Base-by-base conservation (phyloP, 2,797 vertebrate genomes). In the Mus minutoides region DNA sequence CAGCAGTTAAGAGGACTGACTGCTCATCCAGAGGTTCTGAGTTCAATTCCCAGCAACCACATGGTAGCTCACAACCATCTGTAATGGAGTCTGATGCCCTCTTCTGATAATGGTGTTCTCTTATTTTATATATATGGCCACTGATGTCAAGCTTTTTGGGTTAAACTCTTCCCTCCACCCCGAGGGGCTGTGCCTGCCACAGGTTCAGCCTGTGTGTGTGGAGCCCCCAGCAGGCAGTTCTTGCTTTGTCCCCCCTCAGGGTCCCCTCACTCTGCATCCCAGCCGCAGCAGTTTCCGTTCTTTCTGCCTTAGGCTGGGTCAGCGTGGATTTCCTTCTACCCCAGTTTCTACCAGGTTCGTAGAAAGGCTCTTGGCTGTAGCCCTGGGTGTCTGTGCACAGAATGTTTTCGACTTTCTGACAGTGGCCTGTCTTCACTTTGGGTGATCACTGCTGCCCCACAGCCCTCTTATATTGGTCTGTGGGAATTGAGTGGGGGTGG, bases 171-270 rank as follows among this genome's bases (percentile, higher is more conserved):
- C 2, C 7, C 19, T 52, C 37, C 2, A 13, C 21, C 13, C n/a
- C 6, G 16, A 6, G 62, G 13, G 34, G 34, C 2, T n/a, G 17
- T 71, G 67, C 67, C 67, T 8, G 3, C 21, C 19, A 24, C 3
- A 4, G 73, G 19, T 37, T 26, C 3, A 24, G 13, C 1, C 64
- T 31, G 8, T 17, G 34, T 76, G 46, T 83, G 69, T 19, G 34
- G 31, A 37, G 14, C 21, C 7, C 2, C 56, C 29, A 34, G 14
- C 31, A 40, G 60, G 34, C 46, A 56, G 16, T 22, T 60, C 64
- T 37, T 17, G 43, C 22, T 26, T 49, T 6, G 19, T n/a, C 17
- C 26, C 46, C 6, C 19, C 0, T 2, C n/a, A 0, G 0, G 19
- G 52, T 6, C 40, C 29, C 46, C 62, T 34, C 26, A 31, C 49